Evolutionary conservation across 2,888 invertebrate genomes (phyloP).

Genomic region (Rosalia funebris): DNA sequence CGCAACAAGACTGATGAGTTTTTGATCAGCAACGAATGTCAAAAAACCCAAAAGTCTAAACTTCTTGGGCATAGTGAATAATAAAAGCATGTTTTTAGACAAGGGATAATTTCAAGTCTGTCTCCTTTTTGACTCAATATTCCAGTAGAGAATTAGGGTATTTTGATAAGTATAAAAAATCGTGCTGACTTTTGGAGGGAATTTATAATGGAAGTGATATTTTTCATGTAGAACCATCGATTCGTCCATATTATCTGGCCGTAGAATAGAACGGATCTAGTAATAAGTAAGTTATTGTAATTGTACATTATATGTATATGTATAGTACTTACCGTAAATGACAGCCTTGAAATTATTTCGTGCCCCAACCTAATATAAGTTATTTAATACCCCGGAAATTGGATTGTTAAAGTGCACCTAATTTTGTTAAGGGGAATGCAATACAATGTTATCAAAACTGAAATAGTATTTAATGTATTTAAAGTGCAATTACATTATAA

Average conservation of each 20-base stretch:
- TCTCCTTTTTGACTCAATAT: constrained; percentile 34
- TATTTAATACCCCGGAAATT: constrained; percentile 1
- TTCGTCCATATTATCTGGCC: constrained; percentile 34
- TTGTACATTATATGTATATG: constrained; percentile 6
- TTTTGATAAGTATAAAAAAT: constrained; percentile 36
- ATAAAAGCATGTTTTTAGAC: constrained; percentile 19
- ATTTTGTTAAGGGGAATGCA: no score
- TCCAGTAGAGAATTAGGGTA: constrained; percentile 33
- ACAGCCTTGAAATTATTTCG: constrained; percentile 19
- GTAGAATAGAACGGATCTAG: constrained; percentile 28
- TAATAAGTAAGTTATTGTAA: constrained; percentile 7
- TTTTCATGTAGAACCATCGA: constrained; percentile 36
- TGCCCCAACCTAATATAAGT: constrained; percentile 11
- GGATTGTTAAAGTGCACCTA: constrained; percentile 11
- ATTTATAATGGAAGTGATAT: constrained; percentile 35
- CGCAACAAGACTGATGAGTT: constrained; percentile 51
- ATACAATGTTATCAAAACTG: no score
- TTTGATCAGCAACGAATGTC: constrained; percentile 39
- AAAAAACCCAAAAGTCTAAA: constrained; percentile 17
- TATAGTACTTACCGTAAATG: constrained; percentile 12
- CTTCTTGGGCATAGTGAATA: constrained; percentile 20
- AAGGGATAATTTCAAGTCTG: constrained; percentile 25
- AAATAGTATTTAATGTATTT: no score
- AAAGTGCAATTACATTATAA: no score
- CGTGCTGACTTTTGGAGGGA: constrained; percentile 8